Evolutionary conservation across 2,888 invertebrate genomes (phyloP).

Genomic region (Psococerastis gibbosa): DNA sequence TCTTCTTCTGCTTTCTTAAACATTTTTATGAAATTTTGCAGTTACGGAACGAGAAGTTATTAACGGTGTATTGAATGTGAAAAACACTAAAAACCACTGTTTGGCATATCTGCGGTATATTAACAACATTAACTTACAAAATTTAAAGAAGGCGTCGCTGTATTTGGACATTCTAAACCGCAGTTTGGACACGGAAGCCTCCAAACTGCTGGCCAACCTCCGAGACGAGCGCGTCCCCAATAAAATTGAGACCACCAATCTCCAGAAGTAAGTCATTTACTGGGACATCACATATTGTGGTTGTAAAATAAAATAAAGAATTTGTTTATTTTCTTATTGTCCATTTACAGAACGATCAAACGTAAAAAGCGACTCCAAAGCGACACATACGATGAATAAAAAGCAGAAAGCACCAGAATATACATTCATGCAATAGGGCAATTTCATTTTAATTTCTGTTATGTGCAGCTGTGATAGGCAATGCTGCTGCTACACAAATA

Average conservation of each 20-base stretch:
- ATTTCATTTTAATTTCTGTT: no score
- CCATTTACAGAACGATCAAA: no score
- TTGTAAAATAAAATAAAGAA: no score
- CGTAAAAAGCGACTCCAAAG: no score
- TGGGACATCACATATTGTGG: no score
- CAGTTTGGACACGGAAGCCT: constrained; percentile 83
- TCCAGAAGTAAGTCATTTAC: constrained; percentile 64
- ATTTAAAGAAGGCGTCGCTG: constrained; percentile 80
- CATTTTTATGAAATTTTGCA: constrained; percentile 27
- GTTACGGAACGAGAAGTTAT: constrained; percentile 97
- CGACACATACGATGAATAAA: no score
- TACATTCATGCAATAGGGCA: no score
- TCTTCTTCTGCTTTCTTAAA: constrained; percentile 9
- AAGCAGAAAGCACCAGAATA: no score
- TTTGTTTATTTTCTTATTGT: no score
- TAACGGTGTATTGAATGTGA: constrained; percentile 81
- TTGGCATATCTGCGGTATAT: constrained; percentile 89
- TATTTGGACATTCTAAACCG: constrained; percentile 89
- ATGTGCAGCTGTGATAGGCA: no score
- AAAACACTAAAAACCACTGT: constrained; percentile 88
- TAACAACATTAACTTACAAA: constrained; percentile 91
- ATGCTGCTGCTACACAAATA: no score
- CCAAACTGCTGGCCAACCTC: constrained; percentile 68
- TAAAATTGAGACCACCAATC: constrained; percentile 74
- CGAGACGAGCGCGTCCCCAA: constrained; percentile 76